Evolutionary conservation across 2,113 vertebrate genomes (phyloP), one percentile per base, ranked within the genome.

Genomic region (Pica pica): DNA sequence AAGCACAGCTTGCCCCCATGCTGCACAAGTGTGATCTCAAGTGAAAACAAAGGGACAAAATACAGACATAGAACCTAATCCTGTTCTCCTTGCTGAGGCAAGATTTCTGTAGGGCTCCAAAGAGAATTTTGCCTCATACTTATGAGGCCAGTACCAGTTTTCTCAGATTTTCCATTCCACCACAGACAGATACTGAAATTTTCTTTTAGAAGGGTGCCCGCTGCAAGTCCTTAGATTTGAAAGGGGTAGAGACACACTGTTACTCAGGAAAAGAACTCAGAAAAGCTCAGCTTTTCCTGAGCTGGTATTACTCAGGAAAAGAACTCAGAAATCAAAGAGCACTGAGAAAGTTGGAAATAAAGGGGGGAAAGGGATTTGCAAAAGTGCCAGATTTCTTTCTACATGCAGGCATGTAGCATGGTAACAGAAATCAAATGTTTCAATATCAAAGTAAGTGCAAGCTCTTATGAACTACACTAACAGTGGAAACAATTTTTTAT

Each of bases 1-100:
- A 90, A 78, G 56, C 35, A 13, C 0, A 1, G n/a, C 30, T 7
- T 17, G 9, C 15, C 10, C 8, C 35, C 13, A 0, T 19, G 47
- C 46, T 76, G 27, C 33, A 31, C 2, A 0, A 33, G 9, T 13
- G 13, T 28, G 49, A 47, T 47, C 31, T 35, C 2, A 2, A 28
- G 19, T 28, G 26, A 55, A 68, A 59, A 27, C 37, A 35, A 16
- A 56, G 50, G 20, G n/a, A 12, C 9, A 20, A 90, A 91, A 91
- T 13, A 16, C 14, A 71, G 47, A 33, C 44, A 13, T 10, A 22
- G 55, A 79, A 8, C 55, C 21, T 55, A 24, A 42, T 21, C 19
- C 37, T 69, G 2, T 30, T 76, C 22, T 94, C 30, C 60, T 69
- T 50, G 21, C 39, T n/a, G 11, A 59, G 27, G 30, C 59, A 74